Conservation (phyloP, 2,113 vertebrate species). For the Podarcis muralis region DNA sequence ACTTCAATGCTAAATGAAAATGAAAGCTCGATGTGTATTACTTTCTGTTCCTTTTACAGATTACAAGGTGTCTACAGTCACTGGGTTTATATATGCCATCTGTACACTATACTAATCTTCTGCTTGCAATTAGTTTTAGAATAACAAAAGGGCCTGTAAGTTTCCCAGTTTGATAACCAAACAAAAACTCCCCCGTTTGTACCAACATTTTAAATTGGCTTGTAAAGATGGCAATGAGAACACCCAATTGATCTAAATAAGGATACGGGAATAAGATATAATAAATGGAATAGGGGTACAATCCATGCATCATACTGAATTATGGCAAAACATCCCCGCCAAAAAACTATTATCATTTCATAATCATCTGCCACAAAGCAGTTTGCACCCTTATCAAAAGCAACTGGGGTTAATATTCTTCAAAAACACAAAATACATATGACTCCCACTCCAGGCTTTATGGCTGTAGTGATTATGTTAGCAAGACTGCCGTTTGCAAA, state of each 20-base stretch:
- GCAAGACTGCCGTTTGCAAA: neutral
- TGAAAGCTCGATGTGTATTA: neutral
- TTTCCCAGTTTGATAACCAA: neutral
- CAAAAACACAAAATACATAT: neutral
- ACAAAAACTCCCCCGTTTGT: neutral
- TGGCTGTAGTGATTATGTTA: neutral
- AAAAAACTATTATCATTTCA: neutral
- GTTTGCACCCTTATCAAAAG: fast-evolving
- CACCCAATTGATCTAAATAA: neutral
- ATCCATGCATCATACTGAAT: neutral
- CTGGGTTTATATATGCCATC: neutral
- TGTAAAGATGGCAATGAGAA: neutral
- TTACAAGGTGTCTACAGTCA: neutral
- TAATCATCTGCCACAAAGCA: fast-evolving
- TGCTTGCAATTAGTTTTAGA: neutral
- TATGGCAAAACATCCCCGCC: neutral
- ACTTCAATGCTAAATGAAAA: neutral
- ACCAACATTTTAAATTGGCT: slow-evolving; percentile 1
- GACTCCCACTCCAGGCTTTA: neutral
- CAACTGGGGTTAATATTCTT: fast-evolving
- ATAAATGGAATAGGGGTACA: neutral
- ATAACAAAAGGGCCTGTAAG: neutral
- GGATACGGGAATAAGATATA: neutral
- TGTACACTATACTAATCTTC: neutral
- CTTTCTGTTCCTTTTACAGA: neutral